Percentiles rank a stretch among this genome's conserved stretches.
Evolutionary conservation across 2,797 vertebrate genomes (phyloP).

Genomic region (Loris lydekkerianus): DNA sequence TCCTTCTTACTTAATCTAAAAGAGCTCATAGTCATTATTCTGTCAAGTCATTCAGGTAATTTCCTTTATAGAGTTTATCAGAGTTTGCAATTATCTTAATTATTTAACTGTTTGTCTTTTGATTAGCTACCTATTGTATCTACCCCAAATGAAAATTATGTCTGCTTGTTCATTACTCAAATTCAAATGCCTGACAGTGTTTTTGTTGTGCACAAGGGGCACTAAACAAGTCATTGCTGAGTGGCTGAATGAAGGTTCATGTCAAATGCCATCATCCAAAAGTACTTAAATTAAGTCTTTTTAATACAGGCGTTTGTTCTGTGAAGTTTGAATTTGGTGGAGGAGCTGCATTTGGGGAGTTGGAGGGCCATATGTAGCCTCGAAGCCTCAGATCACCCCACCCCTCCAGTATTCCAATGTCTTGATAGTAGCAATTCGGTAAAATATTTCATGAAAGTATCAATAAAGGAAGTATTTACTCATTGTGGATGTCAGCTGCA

Average conservation of each 20-base stretch:
- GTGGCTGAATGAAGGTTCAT: background rate
- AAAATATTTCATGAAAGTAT: background rate
- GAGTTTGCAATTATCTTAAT: background rate
- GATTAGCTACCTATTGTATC: background rate
- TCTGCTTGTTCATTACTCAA: background rate
- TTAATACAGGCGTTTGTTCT: background rate
- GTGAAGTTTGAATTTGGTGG: background rate
- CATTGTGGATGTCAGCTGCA: background rate
- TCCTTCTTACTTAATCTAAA: background rate
- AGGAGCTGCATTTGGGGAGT: background rate
- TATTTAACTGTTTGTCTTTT: background rate
- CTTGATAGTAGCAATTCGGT: background rate
- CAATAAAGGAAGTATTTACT: background rate
- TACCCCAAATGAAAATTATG: background rate
- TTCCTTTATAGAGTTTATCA: slow-evolving; percentile 32
- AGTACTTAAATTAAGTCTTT: background rate
- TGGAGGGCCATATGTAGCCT: background rate
- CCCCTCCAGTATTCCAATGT: background rate
- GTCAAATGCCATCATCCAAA: background rate
- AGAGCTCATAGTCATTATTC: background rate
- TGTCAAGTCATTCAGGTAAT: background rate
- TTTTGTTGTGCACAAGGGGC: background rate
- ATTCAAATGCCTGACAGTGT: background rate
- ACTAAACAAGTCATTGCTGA: background rate
- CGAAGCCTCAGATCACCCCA: background rate